These are phyloP conservation scores for Cydia amplana DNA, from an alignment of 1,140 invertebrate genomes.

Conservation along the genomic window DNA sequence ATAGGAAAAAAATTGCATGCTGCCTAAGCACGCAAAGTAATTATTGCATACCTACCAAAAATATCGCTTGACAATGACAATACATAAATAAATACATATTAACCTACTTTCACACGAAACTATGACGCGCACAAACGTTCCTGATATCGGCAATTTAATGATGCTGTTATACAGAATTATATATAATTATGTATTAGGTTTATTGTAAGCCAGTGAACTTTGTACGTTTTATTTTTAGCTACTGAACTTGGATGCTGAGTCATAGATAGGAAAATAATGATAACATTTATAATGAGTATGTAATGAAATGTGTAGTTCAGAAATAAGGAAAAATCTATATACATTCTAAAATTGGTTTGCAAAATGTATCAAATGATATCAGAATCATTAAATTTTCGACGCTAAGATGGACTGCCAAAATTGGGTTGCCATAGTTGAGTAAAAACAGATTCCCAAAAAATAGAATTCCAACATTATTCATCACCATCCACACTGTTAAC, in stretches of 20 bases:
- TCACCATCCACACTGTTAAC: no score
- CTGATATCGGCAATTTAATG: background rate
- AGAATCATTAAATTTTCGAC: no score
- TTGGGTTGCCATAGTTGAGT: no score
- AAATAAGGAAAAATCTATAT: no score
- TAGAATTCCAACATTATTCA: no score
- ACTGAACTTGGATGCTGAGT: background rate
- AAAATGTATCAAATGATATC: no score
- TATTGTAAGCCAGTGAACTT: conserved; percentile 14
- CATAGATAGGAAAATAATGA: conserved; percentile 34
- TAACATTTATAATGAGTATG: conserved; percentile 6
- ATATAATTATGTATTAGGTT: background rate
- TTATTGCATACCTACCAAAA: background rate
- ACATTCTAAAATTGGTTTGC: no score
- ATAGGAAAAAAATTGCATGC: background rate
- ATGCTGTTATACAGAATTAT: conserved; percentile 1
- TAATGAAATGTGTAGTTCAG: no score
- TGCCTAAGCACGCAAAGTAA: background rate
- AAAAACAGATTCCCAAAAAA: no score
- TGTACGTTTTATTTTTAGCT: background rate
- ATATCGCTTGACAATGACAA: background rate
- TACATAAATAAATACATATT: background rate
- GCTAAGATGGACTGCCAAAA: no score
- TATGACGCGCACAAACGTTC: background rate
- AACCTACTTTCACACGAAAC: background rate